These are phyloP conservation scores for Xylocopa sonorina DNA, from an alignment of 1,140 invertebrate genomes.

Conservation along the genomic window DNA sequence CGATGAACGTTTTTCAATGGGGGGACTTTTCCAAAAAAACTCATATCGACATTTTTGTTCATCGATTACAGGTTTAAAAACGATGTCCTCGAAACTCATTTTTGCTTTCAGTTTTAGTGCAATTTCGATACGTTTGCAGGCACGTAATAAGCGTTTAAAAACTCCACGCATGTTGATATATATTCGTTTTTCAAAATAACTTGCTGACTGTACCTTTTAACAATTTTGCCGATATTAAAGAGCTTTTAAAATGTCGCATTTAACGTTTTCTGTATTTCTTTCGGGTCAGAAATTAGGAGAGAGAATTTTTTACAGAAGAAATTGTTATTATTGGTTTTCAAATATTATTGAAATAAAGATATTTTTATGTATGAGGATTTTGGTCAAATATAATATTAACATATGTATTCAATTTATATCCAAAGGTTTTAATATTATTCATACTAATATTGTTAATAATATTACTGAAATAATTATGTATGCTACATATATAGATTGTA, in stretches of 20 bases:
- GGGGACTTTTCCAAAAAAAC: background rate
- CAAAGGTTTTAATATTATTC: too few relatives aligned
- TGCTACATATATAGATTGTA: too few relatives aligned
- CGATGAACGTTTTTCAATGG: background rate
- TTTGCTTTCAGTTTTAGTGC: background rate
- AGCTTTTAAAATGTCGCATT: background rate
- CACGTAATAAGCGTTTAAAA: background rate
- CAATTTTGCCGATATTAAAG: background rate
- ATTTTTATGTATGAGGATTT: too few relatives aligned
- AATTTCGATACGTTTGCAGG: background rate
- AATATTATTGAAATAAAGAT: too few relatives aligned
- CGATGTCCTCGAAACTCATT: background rate
- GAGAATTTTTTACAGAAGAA: too few relatives aligned
- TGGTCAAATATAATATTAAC: too few relatives aligned
- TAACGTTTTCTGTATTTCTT: too few relatives aligned
- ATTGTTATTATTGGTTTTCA: too few relatives aligned
- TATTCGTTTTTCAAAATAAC: background rate
- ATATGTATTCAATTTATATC: too few relatives aligned
- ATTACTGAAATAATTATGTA: too few relatives aligned
- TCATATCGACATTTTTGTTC: conserved; percentile 22
- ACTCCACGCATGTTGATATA: background rate
- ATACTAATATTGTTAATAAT: too few relatives aligned
- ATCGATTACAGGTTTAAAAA: background rate
- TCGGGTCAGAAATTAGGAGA: too few relatives aligned
- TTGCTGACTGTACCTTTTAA: background rate